Evolutionary conservation across 37 sponge, comb jelly and placozoan genomes (phyloP).

Genomic region (Aplysina aerophoba): DNA sequence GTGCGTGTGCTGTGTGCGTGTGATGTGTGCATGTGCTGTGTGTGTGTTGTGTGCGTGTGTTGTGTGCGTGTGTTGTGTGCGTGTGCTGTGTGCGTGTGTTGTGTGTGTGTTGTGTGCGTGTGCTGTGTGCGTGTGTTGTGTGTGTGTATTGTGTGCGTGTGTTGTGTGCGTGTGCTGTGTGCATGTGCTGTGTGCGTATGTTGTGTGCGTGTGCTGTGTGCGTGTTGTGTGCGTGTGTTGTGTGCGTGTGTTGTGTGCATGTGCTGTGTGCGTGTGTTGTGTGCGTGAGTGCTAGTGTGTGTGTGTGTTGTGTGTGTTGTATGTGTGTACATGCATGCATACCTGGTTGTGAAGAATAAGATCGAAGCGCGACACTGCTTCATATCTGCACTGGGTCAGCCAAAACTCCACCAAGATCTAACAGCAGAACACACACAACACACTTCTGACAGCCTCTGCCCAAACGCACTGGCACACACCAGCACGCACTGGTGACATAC

Average conservation of each 20-base stretch:
- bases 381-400: slow-evolving; percentile 63
- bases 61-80: too few relatives aligned
- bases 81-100: too few relatives aligned
- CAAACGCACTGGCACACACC: slow-evolving; percentile 1
- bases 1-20: too few relatives aligned
- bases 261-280: not conserved
- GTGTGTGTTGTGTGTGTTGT: not conserved
- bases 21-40: too few relatives aligned
- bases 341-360: slow-evolving; percentile 50
- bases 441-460: not conserved
- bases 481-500: slow-evolving; percentile 32
- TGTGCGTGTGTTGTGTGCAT: not conserved
- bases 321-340: not conserved
- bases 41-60: too few relatives aligned
- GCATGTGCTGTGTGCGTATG: too few relatives aligned
- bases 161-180: too few relatives aligned
- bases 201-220: too few relatives aligned
- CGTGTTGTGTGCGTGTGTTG: not conserved
- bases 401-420: slow-evolving; percentile 79
- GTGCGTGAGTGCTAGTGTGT: not conserved
- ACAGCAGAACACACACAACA: not conserved
- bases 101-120: too few relatives aligned
- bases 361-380: slow-evolving; percentile 24
- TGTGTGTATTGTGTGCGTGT: too few relatives aligned
- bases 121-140: too few relatives aligned